Percentiles rank a stretch among this genome's conserved stretches.
Conservation (phyloP, 2,888 invertebrate species). For the Antheraea yamamai region DNA sequence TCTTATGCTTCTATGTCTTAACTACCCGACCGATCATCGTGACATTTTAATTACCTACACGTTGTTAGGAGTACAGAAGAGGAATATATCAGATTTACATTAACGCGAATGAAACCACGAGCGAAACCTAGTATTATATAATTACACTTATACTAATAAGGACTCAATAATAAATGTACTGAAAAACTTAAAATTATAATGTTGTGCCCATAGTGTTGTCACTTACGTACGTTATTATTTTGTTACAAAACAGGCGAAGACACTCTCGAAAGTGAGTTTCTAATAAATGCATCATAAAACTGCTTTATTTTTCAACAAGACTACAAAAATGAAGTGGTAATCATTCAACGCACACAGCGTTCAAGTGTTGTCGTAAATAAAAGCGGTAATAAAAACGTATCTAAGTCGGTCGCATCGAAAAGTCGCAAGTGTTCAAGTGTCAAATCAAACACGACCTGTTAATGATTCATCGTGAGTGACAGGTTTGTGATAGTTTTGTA, state of each 20-base stretch:
- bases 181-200: not conserved
- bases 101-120: no score
- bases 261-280: not conserved
- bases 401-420: conserved; percentile 27
- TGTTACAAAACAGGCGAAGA: not conserved
- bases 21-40: not conserved
- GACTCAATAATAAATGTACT: not conserved
- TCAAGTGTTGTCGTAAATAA: conserved; percentile 13
- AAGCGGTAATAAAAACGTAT: conserved; percentile 21
- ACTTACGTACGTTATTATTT: not conserved
- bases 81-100: no score
- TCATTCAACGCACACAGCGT: conserved; percentile 17
- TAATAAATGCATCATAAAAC: not conserved
- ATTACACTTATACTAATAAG: not conserved
- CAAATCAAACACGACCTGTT: conserved; percentile 34
- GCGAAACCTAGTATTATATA: not conserved
- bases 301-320: not conserved
- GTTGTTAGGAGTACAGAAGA: no score
- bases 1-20: not conserved
- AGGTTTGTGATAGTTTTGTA: conserved; percentile 41
- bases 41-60: not conserved
- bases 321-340: conserved; percentile 9
- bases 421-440: conserved; percentile 27
- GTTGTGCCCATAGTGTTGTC: not conserved
- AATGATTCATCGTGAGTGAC: conserved; percentile 54